Conservation (phyloP, 2,113 vertebrate genomes). For the Percopsis transmontana region DNA sequence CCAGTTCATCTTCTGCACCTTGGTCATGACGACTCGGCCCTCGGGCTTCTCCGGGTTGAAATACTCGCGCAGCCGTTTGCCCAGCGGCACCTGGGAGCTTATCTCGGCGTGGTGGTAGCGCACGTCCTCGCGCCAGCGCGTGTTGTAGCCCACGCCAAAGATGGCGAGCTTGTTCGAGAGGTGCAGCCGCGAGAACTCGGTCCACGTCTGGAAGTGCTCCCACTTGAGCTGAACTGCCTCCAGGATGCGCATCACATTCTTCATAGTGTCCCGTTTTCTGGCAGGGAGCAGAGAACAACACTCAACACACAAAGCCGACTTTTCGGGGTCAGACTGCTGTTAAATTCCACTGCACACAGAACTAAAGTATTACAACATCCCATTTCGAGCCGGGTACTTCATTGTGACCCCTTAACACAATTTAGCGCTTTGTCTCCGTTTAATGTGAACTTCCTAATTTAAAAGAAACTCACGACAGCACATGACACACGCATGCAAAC, state of each 20-base stretch:
- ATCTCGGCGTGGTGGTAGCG: constrained; percentile 97
- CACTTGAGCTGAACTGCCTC: constrained; percentile 96
- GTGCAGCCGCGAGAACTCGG: constrained; percentile 94
- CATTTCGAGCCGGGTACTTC: no score
- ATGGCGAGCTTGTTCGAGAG: constrained; percentile 98
- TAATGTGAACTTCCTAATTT: no score
- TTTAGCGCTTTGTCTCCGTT: no score
- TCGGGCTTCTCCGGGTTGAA: constrained; percentile 97
- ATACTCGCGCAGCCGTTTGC: constrained; percentile 94
- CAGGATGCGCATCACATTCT: constrained; percentile 92
- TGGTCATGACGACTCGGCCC: constrained; percentile 91
- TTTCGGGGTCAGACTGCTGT: no score
- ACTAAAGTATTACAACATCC: no score
- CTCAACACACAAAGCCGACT: no score
- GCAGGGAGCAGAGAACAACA: constrained; percentile 14
- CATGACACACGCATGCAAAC: no score
- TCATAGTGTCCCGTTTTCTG: constrained; percentile 84
- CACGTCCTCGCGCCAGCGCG: constrained; percentile 95
- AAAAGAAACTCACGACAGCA: no score
- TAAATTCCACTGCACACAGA: not conserved
- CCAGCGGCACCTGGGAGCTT: constrained; percentile 95
- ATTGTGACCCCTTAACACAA: no score
- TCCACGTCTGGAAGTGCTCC: constrained; percentile 98
- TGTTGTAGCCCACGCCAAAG: constrained; percentile 96
- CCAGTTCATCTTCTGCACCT: constrained; percentile 99